phyloP scores from a whole-genome alignment of 2,797 vertebrate species.

The Periophthalmus magnuspinnatus region DNA sequence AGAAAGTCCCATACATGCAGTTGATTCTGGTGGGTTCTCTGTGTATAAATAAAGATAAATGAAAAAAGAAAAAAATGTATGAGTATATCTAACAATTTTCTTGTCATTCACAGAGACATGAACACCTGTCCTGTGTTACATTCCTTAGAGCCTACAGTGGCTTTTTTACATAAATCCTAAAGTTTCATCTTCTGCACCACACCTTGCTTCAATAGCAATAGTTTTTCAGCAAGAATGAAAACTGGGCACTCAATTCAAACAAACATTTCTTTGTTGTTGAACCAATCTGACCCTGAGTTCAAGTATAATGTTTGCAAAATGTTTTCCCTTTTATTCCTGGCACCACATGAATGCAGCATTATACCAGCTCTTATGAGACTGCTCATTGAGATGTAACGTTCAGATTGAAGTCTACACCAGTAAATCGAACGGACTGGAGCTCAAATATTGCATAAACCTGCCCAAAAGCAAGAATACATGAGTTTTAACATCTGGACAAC shows the following conservation, averaged over 20 bases:
- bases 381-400: background rate
- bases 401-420: conserved; percentile 5
- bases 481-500: background rate
- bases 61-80: too few relatives aligned
- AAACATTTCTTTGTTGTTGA: background rate
- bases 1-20: too few relatives aligned
- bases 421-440: background rate
- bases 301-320: background rate
- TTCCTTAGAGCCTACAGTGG: too few relatives aligned
- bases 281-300: background rate
- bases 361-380: background rate
- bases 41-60: too few relatives aligned
- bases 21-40: too few relatives aligned
- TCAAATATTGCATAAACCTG: background rate
- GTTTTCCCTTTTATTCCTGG: background rate
- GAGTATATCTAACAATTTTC: too few relatives aligned
- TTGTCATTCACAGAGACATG: background rate
- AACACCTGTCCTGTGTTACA: background rate
- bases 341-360: conserved; percentile 11
- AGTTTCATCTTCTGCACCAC: too few relatives aligned
- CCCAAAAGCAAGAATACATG: background rate
- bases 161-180: too few relatives aligned
- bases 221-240: too few relatives aligned
- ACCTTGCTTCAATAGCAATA: too few relatives aligned
- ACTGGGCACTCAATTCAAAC: background rate